These are phyloP conservation scores for Trissolcus brochymenae DNA, from an alignment of 2,888 invertebrate genomes.

Conservation along the genomic window DNA sequence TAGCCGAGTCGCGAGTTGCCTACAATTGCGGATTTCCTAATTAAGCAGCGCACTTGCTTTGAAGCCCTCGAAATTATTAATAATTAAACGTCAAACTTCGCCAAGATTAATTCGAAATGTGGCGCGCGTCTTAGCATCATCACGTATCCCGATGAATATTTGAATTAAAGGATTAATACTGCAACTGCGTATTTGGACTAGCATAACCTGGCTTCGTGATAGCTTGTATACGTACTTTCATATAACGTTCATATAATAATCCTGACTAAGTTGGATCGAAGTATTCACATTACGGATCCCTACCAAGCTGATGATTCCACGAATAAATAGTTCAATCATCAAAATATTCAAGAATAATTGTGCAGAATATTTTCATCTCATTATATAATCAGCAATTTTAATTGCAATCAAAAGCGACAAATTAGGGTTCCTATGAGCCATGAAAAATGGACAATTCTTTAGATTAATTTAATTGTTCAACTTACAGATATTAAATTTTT, in stretches of 20 bases:
- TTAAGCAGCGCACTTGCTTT: constrained; percentile 66
- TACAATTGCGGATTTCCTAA: constrained; percentile 68
- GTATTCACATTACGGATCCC: background rate
- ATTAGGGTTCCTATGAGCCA: no score
- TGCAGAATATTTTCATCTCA: no score
- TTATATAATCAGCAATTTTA: no score
- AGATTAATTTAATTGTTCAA: no score
- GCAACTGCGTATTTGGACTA: constrained; percentile 19
- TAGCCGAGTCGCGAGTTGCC: constrained; percentile 45
- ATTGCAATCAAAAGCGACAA: no score
- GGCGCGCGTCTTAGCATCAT: constrained; percentile 61
- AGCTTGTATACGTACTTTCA: background rate
- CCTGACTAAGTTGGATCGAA: background rate
- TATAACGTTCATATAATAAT: background rate
- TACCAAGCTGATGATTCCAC: background rate
- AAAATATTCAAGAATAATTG: no score
- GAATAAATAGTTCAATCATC: background rate
- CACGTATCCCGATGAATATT: constrained; percentile 39
- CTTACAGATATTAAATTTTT: no score
- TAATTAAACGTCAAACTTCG: constrained; percentile 66
- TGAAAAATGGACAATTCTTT: no score
- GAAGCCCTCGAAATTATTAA: constrained; percentile 61
- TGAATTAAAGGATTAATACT: constrained; percentile 36
- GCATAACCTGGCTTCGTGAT: background rate
- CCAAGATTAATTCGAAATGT: constrained; percentile 67